Evolutionary conservation across 2,888 invertebrate species (phyloP), one percentile per base, ranked within the genome.

Genomic region (Cheilosia grossa): DNA sequence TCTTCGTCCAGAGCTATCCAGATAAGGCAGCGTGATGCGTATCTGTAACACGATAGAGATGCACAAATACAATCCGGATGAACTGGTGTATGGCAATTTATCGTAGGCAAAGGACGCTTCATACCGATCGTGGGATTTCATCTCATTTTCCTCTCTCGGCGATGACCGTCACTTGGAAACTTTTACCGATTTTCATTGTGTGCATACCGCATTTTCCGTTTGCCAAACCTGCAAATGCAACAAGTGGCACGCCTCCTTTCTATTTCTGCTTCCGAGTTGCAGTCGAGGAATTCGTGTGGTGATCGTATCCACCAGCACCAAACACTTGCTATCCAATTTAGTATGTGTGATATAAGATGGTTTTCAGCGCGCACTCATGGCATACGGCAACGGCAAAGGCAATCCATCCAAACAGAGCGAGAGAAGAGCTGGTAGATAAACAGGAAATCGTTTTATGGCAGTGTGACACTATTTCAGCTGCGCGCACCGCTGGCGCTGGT

Each of bases 201-300:
- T 49, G 17, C 42, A 27, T 27, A 21, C 30, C 44, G 19, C 40
- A 44, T 56, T 73, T 73, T 64, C 54, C 56, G 56, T 64, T 56
- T 56, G 66, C 40, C 54, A 66, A 66, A 58, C 58, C 19, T 58
- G 15, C 75, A 40, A 51, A 15, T 51, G 17, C 75, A 40, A 44
- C 72, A 78, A 78, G 70, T 78, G 78, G 78, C 78, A 78, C 70
- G 78, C 78, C 78, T 79, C 78, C 78, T 79, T 79, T 79, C 78
- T 79, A 70, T 64, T 79, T 79, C 64, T 64, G 63, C 78, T 79
- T 79, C 72, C 78, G 78, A 79, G 47, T 64, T 42, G 49, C 33
- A 40, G 47, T 37, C 24, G 73, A 64, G 73, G 64, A 74, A 74
- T 74, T 63, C 56, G 13, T 64, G 47, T 56, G 42, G 64, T 17